These are phyloP conservation scores for Cochlearius cochlearius DNA, from an alignment of 2,113 vertebrate genomes.

Conservation along the genomic window DNA sequence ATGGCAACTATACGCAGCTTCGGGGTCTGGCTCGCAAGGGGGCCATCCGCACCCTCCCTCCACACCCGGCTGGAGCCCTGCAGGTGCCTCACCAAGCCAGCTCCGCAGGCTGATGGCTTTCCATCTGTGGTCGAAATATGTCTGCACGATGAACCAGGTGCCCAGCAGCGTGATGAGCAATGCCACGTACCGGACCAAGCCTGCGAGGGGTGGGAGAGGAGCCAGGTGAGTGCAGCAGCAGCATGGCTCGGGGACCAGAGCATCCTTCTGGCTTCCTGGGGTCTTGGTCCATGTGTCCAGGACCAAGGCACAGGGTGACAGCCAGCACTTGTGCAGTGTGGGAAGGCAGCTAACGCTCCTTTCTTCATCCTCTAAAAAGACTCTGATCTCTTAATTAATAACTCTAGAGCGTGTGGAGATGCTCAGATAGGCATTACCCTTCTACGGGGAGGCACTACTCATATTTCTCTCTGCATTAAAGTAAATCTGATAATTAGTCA, in stretches of 20 bases:
- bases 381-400: slow-evolving; percentile 3
- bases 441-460: neutral
- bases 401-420: neutral
- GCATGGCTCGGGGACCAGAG: rapidly evolving
- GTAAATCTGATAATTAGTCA: slow-evolving; percentile 28
- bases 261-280: neutral
- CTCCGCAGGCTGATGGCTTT: slow-evolving; percentile 33
- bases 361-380: neutral
- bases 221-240: neutral
- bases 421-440: neutral
- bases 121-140: neutral
- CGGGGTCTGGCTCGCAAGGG: neutral
- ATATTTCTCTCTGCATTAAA: neutral
- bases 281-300: rapidly evolving
- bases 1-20: neutral
- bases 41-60: neutral
- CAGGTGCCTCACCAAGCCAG: neutral
- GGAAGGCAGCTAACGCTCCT: neutral
- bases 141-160: slow-evolving; percentile 12
- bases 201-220: neutral
- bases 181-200: neutral
- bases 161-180: neutral
- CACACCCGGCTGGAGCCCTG: rapidly evolving
- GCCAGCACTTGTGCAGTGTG: neutral
- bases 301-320: neutral